These are phyloP conservation scores for Drosophila pseudoobscura DNA, from an alignment of 1,140 invertebrate species.

Conservation along the genomic window DNA sequence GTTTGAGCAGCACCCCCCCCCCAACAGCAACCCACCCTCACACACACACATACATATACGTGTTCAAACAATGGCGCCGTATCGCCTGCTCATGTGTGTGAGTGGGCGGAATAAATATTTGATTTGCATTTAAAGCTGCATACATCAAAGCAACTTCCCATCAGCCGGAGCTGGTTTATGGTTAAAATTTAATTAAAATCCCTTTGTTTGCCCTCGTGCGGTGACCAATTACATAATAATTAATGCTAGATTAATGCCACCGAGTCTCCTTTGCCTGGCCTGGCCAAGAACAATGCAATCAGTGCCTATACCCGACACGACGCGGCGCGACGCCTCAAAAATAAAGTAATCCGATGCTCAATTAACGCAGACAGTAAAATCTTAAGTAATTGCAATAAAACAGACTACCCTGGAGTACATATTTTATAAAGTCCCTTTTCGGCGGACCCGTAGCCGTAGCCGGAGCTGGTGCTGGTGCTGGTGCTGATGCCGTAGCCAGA, in stretches of 20 bases:
- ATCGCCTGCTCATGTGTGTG: neutral
- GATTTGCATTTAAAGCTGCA: constrained; percentile 69
- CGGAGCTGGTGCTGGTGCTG: neutral
- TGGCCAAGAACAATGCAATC: constrained; percentile 59
- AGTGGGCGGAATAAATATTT: constrained; percentile 64
- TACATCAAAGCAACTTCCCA: constrained; percentile 59
- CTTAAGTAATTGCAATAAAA: constrained; percentile 81
- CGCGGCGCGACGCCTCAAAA: constrained; percentile 8
- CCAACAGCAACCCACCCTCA: constrained; percentile 6
- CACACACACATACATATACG: constrained; percentile 4
- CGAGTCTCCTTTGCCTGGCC: constrained; percentile 1
- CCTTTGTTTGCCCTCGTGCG: constrained; percentile 56
- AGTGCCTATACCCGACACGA: constrained; percentile 31
- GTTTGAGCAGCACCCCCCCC: constrained; percentile 18
- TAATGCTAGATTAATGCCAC: constrained; percentile 71
- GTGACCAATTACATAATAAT: constrained; percentile 76
- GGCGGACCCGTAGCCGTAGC: neutral
- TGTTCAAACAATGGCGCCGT: constrained; percentile 48
- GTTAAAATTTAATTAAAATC: constrained; percentile 74
- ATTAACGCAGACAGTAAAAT: constrained; percentile 76
- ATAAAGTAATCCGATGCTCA: constrained; percentile 75
- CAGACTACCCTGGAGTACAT: constrained; percentile 77
- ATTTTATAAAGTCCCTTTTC: constrained; percentile 68
- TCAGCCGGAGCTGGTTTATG: constrained; percentile 9
- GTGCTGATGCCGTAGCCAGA: constrained; percentile 16